Evolutionary conservation across 2,113 vertebrate genomes (phyloP).

Genomic region (Labeo catla): DNA sequence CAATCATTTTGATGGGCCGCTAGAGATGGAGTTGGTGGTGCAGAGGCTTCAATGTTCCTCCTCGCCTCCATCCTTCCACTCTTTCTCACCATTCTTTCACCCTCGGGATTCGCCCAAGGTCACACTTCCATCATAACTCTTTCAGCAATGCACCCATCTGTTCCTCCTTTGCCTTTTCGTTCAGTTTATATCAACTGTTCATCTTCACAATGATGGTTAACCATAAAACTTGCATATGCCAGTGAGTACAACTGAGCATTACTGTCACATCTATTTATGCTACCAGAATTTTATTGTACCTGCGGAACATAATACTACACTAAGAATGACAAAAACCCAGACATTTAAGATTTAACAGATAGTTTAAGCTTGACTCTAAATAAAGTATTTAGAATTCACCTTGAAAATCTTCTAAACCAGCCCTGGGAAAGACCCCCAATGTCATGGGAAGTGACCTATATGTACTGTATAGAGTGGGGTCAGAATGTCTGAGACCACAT

Average conservation of each 20-base stretch:
- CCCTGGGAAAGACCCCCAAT: neutral
- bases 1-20: constrained; percentile 13
- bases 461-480: neutral
- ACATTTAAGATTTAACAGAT: neutral
- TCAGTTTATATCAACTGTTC: neutral
- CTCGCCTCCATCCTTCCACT: neutral
- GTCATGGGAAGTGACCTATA: neutral
- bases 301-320: neutral
- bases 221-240: constrained; percentile 2
- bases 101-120: constrained; percentile 6
- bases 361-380: neutral
- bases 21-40: constrained; percentile 12
- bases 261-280: neutral
- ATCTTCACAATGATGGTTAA: neutral
- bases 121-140: constrained; percentile 6
- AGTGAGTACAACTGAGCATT: neutral
- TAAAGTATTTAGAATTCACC: neutral
- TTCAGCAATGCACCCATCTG: constrained; percentile 12
- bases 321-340: neutral
- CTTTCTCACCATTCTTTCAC: neutral
- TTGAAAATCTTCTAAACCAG: neutral
- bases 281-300: neutral
- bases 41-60: constrained; percentile 5
- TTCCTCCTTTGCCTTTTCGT: neutral
- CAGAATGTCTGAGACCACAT: neutral